Percentiles rank a stretch among this genome's conserved stretches.
Evolutionary conservation across 2,113 vertebrate genomes (phyloP).

Genomic region (Marmota flaviventris): DNA sequence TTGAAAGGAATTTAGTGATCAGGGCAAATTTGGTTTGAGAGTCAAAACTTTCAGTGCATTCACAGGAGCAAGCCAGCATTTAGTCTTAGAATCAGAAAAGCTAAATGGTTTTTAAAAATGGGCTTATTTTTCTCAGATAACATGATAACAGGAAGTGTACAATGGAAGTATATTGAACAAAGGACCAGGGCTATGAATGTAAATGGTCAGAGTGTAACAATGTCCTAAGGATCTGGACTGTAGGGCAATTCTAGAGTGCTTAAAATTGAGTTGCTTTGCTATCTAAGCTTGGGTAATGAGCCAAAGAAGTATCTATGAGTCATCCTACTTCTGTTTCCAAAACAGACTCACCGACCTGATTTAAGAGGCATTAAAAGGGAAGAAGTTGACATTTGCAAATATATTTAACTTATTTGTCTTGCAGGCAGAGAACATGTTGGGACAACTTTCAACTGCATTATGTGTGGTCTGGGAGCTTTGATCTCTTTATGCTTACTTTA

Average conservation of each 20-base stretch:
- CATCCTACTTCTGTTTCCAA: conserved; percentile 81
- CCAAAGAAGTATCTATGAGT: conserved; percentile 74
- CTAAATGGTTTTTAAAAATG: conserved; percentile 26
- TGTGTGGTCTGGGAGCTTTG: conserved; percentile 75
- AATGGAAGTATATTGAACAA: neutral
- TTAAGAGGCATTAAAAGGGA: conserved; percentile 80
- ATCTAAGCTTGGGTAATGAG: conserved; percentile 73
- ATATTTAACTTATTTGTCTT: conserved; percentile 82
- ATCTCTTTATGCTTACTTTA: conserved; percentile 76
- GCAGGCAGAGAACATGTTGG: conserved; percentile 74
- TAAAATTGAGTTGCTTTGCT: conserved; percentile 76
- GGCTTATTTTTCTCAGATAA: conserved; percentile 25
- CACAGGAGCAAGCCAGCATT: neutral
- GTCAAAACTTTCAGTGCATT: neutral
- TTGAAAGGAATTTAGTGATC: conserved; percentile 26
- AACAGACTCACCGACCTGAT: conserved; percentile 80
- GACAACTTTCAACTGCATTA: conserved; percentile 76
- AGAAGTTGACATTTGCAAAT: conserved; percentile 78
- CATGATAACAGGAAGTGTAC: neutral
- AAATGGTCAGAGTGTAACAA: neutral
- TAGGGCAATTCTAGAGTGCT: conserved; percentile 52
- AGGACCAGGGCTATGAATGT: neutral
- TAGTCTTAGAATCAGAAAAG: neutral
- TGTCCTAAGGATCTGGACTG: conserved; percentile 28
- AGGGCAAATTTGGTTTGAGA: conserved; percentile 33